phyloP scores from a whole-genome alignment of 2,888 invertebrate genomes.

The Cotesia congregata region DNA sequence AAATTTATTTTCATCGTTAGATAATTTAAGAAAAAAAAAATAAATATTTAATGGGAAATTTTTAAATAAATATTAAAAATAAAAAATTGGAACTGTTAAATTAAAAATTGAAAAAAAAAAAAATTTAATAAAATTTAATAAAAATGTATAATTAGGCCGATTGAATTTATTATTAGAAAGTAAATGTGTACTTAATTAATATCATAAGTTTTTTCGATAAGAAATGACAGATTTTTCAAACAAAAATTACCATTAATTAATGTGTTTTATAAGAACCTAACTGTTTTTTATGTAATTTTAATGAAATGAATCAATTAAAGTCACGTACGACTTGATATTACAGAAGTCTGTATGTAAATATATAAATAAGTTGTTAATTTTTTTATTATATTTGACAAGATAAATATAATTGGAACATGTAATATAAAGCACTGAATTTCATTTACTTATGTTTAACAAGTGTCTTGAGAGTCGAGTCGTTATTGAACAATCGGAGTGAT shows the following conservation, averaged over 20 bases:
- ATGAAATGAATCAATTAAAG: background rate
- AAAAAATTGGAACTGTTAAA: too few relatives aligned
- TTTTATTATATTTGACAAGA: background rate
- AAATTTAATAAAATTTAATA: too few relatives aligned
- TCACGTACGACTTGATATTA: background rate
- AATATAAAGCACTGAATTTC: background rate
- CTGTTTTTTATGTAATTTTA: background rate
- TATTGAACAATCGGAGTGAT: constrained; percentile 8
- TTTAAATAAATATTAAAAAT: too few relatives aligned
- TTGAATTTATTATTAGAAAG: too few relatives aligned
- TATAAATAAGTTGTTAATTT: background rate
- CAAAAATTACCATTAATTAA: background rate
- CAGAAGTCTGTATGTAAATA: background rate
- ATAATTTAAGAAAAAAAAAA: background rate
- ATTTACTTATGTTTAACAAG: background rate
- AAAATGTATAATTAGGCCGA: too few relatives aligned
- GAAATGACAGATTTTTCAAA: too few relatives aligned
- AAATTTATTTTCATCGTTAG: background rate
- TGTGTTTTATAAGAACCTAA: background rate
- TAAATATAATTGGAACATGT: background rate
- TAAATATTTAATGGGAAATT: background rate
- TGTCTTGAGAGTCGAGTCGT: constrained; percentile 4
- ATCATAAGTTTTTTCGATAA: too few relatives aligned
- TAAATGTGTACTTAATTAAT: too few relatives aligned
- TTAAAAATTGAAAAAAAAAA: too few relatives aligned